Percentiles rank a stretch among this genome's conserved stretches.
Conservation (phyloP, 2,113 vertebrate species). For the Camelus dromedarius region DNA sequence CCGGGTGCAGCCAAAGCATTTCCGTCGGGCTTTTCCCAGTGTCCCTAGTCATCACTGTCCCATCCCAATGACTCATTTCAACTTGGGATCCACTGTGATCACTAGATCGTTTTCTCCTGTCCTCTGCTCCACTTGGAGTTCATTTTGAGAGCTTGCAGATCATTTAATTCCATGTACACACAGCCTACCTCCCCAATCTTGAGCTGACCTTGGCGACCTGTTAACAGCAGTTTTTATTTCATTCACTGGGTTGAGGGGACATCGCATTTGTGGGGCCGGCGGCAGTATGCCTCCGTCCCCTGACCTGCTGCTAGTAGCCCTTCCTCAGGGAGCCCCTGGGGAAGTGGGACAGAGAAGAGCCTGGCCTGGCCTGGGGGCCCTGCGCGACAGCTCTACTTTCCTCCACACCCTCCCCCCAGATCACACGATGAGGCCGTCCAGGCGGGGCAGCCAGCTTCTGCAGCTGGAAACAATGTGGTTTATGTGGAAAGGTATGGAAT, state of each 20-base stretch:
- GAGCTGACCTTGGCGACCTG: not conserved
- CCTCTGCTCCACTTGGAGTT: not conserved
- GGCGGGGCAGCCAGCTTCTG: not conserved
- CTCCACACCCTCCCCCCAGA: too few species aligned
- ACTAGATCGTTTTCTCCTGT: not conserved
- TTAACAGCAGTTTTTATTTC: not conserved
- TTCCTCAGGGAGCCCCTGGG: not conserved
- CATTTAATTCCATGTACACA: not conserved
- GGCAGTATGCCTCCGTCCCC: too few species aligned
- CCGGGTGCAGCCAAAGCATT: not conserved
- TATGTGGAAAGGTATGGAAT: not conserved
- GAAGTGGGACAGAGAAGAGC: not conserved
- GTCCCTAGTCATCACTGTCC: not conserved
- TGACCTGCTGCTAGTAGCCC: not conserved
- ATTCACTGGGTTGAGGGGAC: not conserved
- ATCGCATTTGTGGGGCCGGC: not conserved
- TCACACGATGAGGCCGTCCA: fast-evolving
- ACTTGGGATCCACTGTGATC: not conserved
- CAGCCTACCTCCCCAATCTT: not conserved
- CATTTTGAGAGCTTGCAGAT: not conserved
- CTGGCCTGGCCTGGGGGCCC: not conserved
- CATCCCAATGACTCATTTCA: not conserved
- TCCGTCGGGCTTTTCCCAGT: not conserved
- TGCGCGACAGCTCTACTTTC: not conserved
- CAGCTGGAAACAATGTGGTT: not conserved